Evolutionary conservation across 2,797 vertebrate genomes (phyloP), one percentile per base, ranked within the genome.

Genomic region (Paratrypauchen microcephalus): DNA sequence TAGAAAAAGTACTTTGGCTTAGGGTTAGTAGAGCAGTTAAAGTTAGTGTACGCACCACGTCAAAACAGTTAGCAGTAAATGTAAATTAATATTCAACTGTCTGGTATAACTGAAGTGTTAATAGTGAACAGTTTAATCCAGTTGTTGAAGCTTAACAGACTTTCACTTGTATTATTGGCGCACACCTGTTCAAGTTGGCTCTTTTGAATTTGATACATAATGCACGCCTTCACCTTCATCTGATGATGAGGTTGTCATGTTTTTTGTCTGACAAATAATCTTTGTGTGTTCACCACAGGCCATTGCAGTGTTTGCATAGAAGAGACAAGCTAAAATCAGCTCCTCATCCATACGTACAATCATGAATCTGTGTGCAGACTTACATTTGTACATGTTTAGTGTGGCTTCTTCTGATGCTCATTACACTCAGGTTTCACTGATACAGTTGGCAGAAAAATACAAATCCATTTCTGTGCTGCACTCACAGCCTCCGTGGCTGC

Each of bases 401-500:
- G 24, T 45, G 65, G 80, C 75, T 39, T 65, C 19, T 24, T 62
- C 74, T 58, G 41, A 48, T 24, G 2, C 64, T 63, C 12, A 19
- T 54, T 62, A 21, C 36, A 48, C 28, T 72, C 8, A 30, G 28
- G 30, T 54, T 63, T 54, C 8, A 26, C 21, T 71, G 15, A 16
- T 65, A 24, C 72, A 2, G 48, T 5, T 24, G 71, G 58, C 41
- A 67, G 30, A 67, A 41, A 57, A 67, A 57, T 67, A 67, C 47
- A 81, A n/a, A 72, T 75, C 13, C 36, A 24, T 54, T 73, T 45
- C 6, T 54, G 24, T 50, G 55, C 26, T 77, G 30, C 72, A 77
- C 66, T 74, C 55, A 48, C 18, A 39, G 55, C 28, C 76, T 45
- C 66, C 56, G 24, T 54, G 66, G 39, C 54, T 28, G 26, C 57